Evolutionary conservation across 2,113 vertebrate genomes (phyloP), one percentile per base, ranked within the genome.

Genomic region (Sinocyclocheilus anophthalmus): DNA sequence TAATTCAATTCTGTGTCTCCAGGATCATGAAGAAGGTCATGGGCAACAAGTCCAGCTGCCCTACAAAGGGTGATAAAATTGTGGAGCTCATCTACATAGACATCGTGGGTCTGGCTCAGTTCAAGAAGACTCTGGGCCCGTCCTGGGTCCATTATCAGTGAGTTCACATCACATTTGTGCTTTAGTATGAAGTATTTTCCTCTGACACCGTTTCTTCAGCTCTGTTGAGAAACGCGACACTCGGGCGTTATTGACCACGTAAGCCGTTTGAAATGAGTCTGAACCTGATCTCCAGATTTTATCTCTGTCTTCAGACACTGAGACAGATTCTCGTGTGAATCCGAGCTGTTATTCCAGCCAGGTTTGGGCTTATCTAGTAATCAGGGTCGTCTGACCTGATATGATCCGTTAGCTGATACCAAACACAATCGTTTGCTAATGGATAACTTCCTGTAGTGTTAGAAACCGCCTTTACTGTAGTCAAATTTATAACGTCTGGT

Each of bases 131-230:
- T 0, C 95, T 99, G 67, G 98, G 98, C 22, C 98, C 98, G 0
- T 98, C 98, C 4, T 99, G 98, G 98, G 98, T 99, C 76, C 98
- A 99, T 93, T 99, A 99, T 93, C 98, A 99, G 98, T 99, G 93
- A 97, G 97, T 97, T 70, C 14, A 16, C 39, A 20, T 20, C 10
- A 24, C 3, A 18, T 12, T 42, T 37, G 16, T 48, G 73, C n/a
- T 26, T 48, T 16, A 26, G n/a, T 14, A 4, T 30, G 39, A 48
- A n/a, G 9, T 75, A 22, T 48, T 18, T 53, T 59, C 20, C 30
- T 13, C 30, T 6, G 10, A 37, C 33, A 20, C 50, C 2, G 18
- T 55, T 57, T 57, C 20, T 61, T 61, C 33, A 10, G 22, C 57
- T 42, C 39, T 2, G 12, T n/a, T 37, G 30, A 63, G 57, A 63